Percentiles rank a stretch among this genome's conserved stretches.
phyloP scores from a whole-genome alignment of 2,113 vertebrate genomes.

The Strigops habroptila region DNA sequence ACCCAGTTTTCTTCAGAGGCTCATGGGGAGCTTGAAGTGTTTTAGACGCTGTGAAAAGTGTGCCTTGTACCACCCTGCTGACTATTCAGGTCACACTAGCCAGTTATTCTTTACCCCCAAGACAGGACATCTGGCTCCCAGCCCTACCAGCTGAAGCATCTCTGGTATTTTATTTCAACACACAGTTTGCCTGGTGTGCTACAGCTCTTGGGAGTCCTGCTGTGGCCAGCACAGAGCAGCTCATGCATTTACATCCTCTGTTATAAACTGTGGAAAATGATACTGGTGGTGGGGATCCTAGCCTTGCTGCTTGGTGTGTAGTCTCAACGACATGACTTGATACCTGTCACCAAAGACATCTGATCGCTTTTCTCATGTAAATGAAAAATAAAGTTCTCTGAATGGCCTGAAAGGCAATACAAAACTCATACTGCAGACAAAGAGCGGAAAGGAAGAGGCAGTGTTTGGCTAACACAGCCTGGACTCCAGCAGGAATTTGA shows the following conservation, averaged over 20 bases:
- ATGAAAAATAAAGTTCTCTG: not conserved
- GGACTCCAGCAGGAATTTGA: not conserved
- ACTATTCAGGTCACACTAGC: rapidly evolving
- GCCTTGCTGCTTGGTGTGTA: not conserved
- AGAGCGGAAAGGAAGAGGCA: not conserved
- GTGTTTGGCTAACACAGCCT: not conserved
- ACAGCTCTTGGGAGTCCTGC: not conserved
- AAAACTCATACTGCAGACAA: not conserved
- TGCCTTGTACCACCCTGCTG: not conserved
- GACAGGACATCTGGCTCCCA: not conserved
- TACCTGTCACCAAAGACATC: not conserved
- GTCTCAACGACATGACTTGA: not conserved
- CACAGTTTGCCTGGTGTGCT: not conserved
- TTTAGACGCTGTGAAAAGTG: not conserved
- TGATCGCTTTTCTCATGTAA: not conserved
- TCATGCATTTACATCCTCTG: not conserved
- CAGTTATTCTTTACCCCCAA: not conserved
- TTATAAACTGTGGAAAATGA: not conserved
- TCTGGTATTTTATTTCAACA: not conserved
- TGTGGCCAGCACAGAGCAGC: not conserved
- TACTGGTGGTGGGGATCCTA: not conserved
- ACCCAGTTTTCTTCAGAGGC: not conserved
- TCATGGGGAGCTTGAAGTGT: not conserved
- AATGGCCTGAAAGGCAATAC: not conserved
- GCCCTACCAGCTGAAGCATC: not conserved